Percentiles rank a stretch among this genome's conserved stretches.
These are phyloP conservation scores for Sternotherus odoratus DNA, from an alignment of 2,797 vertebrate species.

Conservation along the genomic window DNA sequence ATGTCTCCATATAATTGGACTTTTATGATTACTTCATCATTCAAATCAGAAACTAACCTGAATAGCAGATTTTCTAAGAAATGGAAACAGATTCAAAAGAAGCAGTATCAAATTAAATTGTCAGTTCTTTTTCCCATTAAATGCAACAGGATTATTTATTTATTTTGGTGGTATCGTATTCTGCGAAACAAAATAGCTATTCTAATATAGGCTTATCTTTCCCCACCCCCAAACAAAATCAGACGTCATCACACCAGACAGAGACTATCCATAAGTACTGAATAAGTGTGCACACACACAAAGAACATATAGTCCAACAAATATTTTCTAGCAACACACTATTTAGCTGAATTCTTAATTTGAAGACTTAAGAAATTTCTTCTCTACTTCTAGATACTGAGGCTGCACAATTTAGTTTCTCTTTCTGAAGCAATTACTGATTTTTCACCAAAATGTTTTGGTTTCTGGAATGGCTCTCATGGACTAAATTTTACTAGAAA, in stretches of 20 bases:
- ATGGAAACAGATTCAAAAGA: conserved; percentile 8
- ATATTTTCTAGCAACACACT: background rate
- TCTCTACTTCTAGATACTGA: background rate
- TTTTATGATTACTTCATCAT: background rate
- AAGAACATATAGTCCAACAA: background rate
- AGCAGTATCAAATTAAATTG: background rate
- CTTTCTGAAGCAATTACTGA: background rate
- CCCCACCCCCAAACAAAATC: background rate
- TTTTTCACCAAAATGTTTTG: background rate
- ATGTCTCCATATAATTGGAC: background rate
- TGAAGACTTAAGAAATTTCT: background rate
- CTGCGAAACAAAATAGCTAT: background rate
- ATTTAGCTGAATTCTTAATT: background rate
- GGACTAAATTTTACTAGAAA: background rate
- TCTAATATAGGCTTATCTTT: background rate
- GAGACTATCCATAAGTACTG: background rate
- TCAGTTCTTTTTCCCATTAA: background rate
- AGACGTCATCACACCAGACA: background rate
- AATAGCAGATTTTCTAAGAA: background rate
- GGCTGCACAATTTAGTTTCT: background rate
- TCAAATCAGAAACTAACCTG: background rate
- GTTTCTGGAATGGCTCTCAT: background rate
- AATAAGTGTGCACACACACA: background rate
- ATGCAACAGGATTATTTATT: background rate
- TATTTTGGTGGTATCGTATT: background rate